phyloP scores from a whole-genome alignment of 2,888 invertebrate genomes.

The Drosophila prostipennis region DNA sequence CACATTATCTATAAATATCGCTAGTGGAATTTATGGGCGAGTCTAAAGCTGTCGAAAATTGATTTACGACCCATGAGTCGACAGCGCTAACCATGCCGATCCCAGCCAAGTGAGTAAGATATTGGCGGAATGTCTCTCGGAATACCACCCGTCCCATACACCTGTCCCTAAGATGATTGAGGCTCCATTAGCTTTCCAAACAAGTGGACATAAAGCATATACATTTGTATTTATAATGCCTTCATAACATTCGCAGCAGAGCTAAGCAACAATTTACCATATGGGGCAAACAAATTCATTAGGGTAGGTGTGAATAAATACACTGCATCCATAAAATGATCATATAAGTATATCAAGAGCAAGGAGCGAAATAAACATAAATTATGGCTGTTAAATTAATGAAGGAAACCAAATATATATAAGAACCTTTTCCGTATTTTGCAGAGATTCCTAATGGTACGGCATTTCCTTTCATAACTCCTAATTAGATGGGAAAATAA shows the following conservation, averaged over 20 bases:
- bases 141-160: conserved; percentile 24
- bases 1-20: conserved; percentile 31
- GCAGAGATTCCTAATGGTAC: no score
- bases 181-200: conserved; percentile 26
- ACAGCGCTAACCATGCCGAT: conserved; percentile 31
- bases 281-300: conserved; percentile 8
- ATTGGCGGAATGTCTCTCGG: conserved; percentile 24
- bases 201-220: conserved; percentile 20
- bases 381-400: not conserved
- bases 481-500: conserved; percentile 12
- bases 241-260: conserved; percentile 21
- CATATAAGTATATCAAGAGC: conserved; percentile 10
- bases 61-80: conserved; percentile 43
- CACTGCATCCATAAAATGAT: conserved; percentile 5
- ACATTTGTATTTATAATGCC: conserved; percentile 22
- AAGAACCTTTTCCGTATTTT: not conserved
- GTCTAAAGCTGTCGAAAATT: conserved; percentile 40
- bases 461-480: not conserved
- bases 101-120: conserved; percentile 33
- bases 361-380: not conserved
- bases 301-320: conserved; percentile 14
- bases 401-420: not conserved
- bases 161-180: conserved; percentile 35
- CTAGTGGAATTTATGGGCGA: conserved; percentile 39
- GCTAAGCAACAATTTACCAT: conserved; percentile 3